Base-by-base conservation (phyloP, 2,797 vertebrate species). In the Knipowitschia caucasica region DNA sequence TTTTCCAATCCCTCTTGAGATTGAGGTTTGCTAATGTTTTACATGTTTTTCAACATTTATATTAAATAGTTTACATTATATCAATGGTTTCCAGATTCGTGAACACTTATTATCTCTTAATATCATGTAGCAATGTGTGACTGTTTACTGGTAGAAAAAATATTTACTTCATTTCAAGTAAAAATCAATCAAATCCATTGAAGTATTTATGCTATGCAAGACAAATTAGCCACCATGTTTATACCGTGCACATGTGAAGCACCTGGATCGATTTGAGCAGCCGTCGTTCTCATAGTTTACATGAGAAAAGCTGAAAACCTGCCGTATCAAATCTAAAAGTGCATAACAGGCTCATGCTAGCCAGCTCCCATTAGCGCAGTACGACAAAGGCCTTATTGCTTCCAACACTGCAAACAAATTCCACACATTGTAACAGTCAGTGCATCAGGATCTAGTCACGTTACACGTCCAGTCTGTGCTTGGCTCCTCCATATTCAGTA, bases 401-500 rank as follows among this genome's bases (percentile, higher is more conserved):
- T 84, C 62, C 56, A 83, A 84, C 77, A 83, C 70, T 80, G 78
- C 73, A 82, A 86, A 83, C 49, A 33, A 81, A 86, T 84, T 86
- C 84, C 81, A 71, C 0, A 46, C 72, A 83, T 84, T 74, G 67
- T 72, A 68, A 69, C 70, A 64, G 79, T 88, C 82, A 82, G 45
- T 69, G 80, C 59, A 79, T 84, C 76, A 83, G 75, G 71, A 80
- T 85, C 73, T 73, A 55, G 30, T 53, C 57, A 67, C 18, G 29
- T 33, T 49, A 83, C 75, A 82, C 84, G 68, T 82, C 80, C 52
- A 57, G 52, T 59, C 70, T 78, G 50, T 52, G 59, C 59, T 43
- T 49, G 57, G 42, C 55, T 73, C 50, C 56, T 71, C 31, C 69
- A 75, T 77, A 83, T 84, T 77, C 70, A 73, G 53, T 51, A 61